Percentiles rank a stretch among this genome's conserved stretches.
These are phyloP conservation scores for Syrista parreyssii DNA, from an alignment of 2,888 invertebrate species.

Conservation along the genomic window DNA sequence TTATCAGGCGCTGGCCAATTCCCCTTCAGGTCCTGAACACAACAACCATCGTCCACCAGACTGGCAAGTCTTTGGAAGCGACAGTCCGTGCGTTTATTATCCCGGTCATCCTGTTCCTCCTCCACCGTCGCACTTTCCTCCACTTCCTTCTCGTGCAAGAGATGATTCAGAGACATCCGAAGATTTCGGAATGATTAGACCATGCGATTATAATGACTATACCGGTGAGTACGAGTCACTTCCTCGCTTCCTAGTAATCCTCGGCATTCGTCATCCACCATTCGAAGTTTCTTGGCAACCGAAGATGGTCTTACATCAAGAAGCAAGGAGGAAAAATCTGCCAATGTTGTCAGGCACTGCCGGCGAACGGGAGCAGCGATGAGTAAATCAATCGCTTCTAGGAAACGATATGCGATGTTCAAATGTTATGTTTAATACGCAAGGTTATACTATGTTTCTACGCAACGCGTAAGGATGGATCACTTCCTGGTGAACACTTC, in stretches of 20 bases:
- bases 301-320: not conserved
- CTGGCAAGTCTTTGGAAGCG: not conserved
- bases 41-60: too few species aligned
- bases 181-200: constrained; percentile 14
- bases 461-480: too few species aligned
- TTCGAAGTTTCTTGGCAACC: constrained; percentile 15
- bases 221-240: constrained; percentile 11
- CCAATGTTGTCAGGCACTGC: too few species aligned
- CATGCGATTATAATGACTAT: too few species aligned
- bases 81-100: not conserved
- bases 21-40: too few species aligned
- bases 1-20: too few species aligned
- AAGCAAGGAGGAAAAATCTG: not conserved
- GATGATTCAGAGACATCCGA: constrained; percentile 27
- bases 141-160: constrained; percentile 2
- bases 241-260: constrained; percentile 26
- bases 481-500: not conserved
- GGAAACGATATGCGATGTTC: not conserved
- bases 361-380: too few species aligned
- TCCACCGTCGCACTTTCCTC: not conserved
- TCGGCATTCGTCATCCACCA: constrained; percentile 29
- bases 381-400: not conserved
- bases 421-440: too few species aligned
- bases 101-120: not conserved
- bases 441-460: too few species aligned